Conservation (phyloP, 2,113 vertebrate species). For the Seriola aureovittata region DNA sequence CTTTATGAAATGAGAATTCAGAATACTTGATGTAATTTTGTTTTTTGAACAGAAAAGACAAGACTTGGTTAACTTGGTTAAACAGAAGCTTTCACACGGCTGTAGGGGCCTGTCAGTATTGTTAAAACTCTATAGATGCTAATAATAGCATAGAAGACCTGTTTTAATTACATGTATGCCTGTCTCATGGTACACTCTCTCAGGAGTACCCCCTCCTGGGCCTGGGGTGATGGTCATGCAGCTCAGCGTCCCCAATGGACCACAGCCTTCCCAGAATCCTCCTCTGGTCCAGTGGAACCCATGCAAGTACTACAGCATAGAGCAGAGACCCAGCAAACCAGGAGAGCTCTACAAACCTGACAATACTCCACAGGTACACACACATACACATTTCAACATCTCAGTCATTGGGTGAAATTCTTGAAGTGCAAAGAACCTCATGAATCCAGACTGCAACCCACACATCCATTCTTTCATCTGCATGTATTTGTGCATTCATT, state of each 20-base stretch:
- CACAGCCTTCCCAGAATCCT: conserved; percentile 91
- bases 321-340: conserved; percentile 94
- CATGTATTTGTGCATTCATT: not conserved
- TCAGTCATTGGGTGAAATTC: not conserved
- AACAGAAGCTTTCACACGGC: not conserved
- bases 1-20: not conserved
- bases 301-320: conserved; percentile 98
- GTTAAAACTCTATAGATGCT: not conserved
- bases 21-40: not conserved
- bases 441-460: not conserved
- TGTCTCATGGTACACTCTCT: conserved; percentile 14
- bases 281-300: conserved; percentile 97
- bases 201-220: conserved; percentile 93
- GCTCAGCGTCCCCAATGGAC: conserved; percentile 94
- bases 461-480: not conserved
- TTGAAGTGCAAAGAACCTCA: not conserved
- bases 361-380: conserved; percentile 88
- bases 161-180: not conserved
- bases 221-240: conserved; percentile 98
- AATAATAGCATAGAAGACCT: not conserved
- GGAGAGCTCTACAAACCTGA: conserved; percentile 94
- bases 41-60: not conserved
- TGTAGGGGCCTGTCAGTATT: not conserved
- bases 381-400: not conserved
- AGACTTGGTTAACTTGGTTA: not conserved